Conservation (phyloP, 2,888 invertebrate genomes). For the Epinotia demarniana region DNA sequence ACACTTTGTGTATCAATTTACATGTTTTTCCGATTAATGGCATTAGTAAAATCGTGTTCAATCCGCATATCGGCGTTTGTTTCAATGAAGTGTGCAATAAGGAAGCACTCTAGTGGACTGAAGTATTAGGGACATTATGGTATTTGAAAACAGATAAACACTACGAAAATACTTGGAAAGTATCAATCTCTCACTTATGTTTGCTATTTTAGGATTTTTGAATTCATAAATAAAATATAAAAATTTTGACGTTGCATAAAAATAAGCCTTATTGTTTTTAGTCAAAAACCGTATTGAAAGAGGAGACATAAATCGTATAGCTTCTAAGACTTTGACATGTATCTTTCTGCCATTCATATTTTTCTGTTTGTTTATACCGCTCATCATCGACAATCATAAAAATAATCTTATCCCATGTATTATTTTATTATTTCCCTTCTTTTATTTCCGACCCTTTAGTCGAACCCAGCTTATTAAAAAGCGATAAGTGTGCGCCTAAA, state of each 20-base stretch:
- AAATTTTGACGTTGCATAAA: no score
- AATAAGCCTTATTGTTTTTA: no score
- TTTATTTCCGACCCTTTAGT: conserved; percentile 6
- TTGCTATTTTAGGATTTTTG: no score
- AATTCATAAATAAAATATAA: no score
- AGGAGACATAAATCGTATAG: background rate
- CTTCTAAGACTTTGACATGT: background rate
- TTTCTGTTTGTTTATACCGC: background rate
- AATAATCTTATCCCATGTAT: background rate
- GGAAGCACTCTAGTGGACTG: background rate
- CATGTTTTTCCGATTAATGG: conserved; percentile 27
- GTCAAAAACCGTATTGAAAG: no score
- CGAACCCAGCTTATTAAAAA: conserved; percentile 46
- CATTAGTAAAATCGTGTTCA: conserved; percentile 21
- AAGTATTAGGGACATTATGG: no score
- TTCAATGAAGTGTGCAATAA: background rate
- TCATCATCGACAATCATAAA: background rate
- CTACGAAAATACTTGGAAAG: no score
- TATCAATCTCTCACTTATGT: no score
- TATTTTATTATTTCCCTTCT: background rate
- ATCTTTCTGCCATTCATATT: background rate
- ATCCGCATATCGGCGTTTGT: background rate
- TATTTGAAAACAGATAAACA: no score
- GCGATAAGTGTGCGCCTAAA: conserved; percentile 45
- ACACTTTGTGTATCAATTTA: conserved; percentile 21